Conservation (phyloP, 1,140 invertebrate species). For the Contarinia nasturtii region DNA sequence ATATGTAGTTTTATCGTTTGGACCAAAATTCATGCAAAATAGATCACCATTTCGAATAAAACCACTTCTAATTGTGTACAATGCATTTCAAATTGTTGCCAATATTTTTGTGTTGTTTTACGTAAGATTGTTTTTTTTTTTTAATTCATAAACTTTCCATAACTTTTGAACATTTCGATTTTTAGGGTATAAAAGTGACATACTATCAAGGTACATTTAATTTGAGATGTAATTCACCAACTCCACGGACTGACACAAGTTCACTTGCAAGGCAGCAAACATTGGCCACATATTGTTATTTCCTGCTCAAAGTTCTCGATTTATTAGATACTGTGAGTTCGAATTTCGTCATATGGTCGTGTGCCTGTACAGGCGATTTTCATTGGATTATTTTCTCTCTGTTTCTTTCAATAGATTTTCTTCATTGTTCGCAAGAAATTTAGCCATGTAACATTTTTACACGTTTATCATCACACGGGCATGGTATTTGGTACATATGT, state of each 20-base stretch:
- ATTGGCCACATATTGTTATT: conserved; percentile 30
- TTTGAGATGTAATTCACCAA: conserved; percentile 49
- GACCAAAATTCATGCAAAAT: conserved; percentile 48
- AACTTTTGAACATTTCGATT: background rate
- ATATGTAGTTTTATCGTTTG: conserved; percentile 36
- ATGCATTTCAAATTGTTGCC: conserved; percentile 41
- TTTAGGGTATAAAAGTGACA: background rate
- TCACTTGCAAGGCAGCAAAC: background rate
- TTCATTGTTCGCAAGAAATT: conserved; percentile 47
- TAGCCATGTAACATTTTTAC: conserved; percentile 42
- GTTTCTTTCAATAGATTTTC: conserved; percentile 26
- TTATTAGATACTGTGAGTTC: conserved; percentile 32
- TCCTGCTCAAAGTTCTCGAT: conserved; percentile 36
- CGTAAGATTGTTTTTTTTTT: conserved; percentile 18
- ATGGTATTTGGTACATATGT: conserved; percentile 28
- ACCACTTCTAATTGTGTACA: conserved; percentile 44
- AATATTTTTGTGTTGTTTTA: conserved; percentile 32
- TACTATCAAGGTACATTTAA: conserved; percentile 11
- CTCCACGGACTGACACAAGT: conserved; percentile 24
- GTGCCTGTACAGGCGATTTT: background rate
- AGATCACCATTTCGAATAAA: conserved; percentile 43
- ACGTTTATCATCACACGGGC: conserved; percentile 47
- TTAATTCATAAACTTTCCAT: background rate
- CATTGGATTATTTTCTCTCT: background rate
- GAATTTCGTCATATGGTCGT: background rate